Conservation (phyloP, 2,797 vertebrate genomes). For the Chromis chromis region DNA sequence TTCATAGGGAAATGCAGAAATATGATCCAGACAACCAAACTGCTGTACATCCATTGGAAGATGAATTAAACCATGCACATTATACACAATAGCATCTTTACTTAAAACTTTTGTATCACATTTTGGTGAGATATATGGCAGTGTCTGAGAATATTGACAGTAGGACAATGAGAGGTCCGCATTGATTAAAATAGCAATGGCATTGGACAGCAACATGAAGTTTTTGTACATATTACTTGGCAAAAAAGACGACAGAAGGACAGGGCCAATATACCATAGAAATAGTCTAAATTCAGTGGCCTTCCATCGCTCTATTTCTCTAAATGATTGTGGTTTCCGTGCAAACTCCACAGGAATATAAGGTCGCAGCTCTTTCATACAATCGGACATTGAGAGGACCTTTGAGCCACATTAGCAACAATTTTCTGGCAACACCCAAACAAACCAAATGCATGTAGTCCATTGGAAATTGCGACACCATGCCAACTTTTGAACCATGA, state of each 20-base stretch:
- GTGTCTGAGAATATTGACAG: background rate
- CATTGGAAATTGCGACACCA: conserved; percentile 28
- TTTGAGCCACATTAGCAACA: conserved; percentile 34
- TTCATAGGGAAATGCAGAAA: too few relatives aligned
- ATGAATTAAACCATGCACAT: conserved; percentile 24
- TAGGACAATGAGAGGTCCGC: background rate
- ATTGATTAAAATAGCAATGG: conserved; percentile 35
- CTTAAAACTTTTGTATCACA: conserved; percentile 37
- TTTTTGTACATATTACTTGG: conserved; percentile 21
- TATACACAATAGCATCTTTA: conserved; percentile 44
- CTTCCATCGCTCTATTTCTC: conserved; percentile 28
- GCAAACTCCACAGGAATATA: conserved; percentile 38
- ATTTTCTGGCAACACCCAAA: conserved; percentile 24
- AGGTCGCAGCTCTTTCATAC: conserved; percentile 1
- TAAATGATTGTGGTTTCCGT: conserved; percentile 32
- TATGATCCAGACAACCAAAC: too few relatives aligned
- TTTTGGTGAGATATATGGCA: background rate
- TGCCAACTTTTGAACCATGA: conserved; percentile 23
- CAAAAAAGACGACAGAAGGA: conserved; percentile 16
- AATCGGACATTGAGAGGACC: conserved; percentile 33
- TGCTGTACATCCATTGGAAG: too few relatives aligned
- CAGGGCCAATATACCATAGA: conserved; percentile 32
- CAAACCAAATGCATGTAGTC: conserved; percentile 36
- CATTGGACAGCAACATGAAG: conserved; percentile 31
- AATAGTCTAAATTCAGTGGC: conserved; percentile 31